These are phyloP conservation scores for Spatula clypeata DNA, from an alignment of 2,797 vertebrate species.

Conservation along the genomic window DNA sequence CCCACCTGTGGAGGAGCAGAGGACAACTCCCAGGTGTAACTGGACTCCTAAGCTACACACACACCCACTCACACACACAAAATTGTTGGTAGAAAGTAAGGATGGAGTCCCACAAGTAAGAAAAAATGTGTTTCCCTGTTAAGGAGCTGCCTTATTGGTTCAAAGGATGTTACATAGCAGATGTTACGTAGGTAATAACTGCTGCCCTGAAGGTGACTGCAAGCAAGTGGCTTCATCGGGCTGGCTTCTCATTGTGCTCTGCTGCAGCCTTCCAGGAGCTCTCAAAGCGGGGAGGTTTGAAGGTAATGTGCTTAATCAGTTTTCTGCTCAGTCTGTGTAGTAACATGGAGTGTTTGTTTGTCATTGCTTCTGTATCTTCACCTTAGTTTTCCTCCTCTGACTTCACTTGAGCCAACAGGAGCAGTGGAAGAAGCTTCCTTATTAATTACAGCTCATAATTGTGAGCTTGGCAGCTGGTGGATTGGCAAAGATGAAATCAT, in stretches of 20 bases:
- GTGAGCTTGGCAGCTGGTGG: conserved; percentile 21
- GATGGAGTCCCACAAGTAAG: not conserved
- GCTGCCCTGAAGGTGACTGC: not conserved
- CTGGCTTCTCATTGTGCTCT: not conserved
- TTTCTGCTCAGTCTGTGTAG: not conserved
- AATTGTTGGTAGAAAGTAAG: not conserved
- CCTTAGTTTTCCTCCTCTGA: not conserved
- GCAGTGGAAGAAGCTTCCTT: not conserved
- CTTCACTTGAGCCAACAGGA: not conserved
- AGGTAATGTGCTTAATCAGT: not conserved
- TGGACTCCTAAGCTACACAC: too few species aligned
- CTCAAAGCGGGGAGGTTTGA: fast-evolving
- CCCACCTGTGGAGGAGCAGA: not conserved
- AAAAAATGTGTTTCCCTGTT: not conserved
- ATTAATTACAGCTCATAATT: not conserved
- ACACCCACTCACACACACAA: fast-evolving
- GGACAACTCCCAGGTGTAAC: too few species aligned
- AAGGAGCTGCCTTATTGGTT: not conserved
- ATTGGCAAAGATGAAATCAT: conserved; percentile 12
- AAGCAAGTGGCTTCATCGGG: not conserved
- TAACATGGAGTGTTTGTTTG: not conserved
- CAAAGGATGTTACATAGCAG: not conserved
- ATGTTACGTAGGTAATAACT: not conserved
- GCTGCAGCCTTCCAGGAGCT: not conserved
- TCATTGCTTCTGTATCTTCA: not conserved